Base-by-base conservation (phyloP, 2,113 vertebrate genomes). In the Vulpes ferrilata region DNA sequence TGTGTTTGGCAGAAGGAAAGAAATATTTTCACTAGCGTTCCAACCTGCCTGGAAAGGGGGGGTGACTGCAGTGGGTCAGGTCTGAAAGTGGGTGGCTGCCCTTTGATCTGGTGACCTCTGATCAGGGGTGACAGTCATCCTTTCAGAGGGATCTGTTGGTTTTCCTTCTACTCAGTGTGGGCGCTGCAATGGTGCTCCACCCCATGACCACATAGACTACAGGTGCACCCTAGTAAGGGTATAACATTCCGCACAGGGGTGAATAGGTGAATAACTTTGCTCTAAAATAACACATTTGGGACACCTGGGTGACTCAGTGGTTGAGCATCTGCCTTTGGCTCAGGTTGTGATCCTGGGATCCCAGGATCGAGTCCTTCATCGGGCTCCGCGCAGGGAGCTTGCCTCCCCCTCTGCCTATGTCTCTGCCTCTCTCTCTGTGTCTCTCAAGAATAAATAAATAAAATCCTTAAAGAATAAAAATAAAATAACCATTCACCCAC, bases 1-100 rank as follows among this genome's bases (percentile, higher is more conserved):
- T 95, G 84, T 94, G 51, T 97, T 97, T 96, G 96, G 94, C 97
- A 97, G 96, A 79, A 93, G 96, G 88, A 97, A 90, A 96, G 95
- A 98, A 98, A 97, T 97, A 97, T 98, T 99, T 98, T 97, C 17
- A 69, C 96, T 95, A 97, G 96, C 95, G 20, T 90, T 96, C 96
- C 90, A 60, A 87, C 96, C 97, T 98, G 95, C 71, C 91, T 97
- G 94, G 91, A 93, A 95, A 43, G 43, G 96, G 84, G 95, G 95
- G 93, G 95, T 12, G 88, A n/a, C 15, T 3, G 60, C 30, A 16
- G 11, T 43, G 11, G 35, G 23, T 93, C 81, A 53, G 51, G n/a
- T 97, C 62, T 96, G 94, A 35, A 84, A 84, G 95, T 60, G 88
- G 59, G 55, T 88, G 84, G 88, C 91, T 84, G 57, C 32, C 90